These are phyloP conservation scores for Agrochola litura DNA, from an alignment of 2,888 invertebrate genomes.

Conservation along the genomic window DNA sequence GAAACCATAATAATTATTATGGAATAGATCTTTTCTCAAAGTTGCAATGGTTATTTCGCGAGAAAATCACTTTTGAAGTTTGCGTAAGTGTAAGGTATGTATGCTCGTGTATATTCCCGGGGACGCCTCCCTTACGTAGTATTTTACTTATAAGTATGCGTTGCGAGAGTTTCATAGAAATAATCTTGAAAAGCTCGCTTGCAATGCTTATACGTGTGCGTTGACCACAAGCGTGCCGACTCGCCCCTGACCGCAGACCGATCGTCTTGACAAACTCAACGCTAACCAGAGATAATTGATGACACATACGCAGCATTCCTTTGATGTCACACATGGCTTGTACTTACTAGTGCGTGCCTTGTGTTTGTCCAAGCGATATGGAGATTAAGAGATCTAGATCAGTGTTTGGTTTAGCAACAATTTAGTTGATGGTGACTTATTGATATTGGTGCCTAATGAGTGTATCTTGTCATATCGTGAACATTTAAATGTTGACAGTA, in stretches of 20 bases:
- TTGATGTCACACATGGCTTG: slow-evolving; percentile 2
- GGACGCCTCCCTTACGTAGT: background rate
- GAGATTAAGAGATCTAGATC: slow-evolving; percentile 11
- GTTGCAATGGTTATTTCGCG: background rate
- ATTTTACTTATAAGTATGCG: too few relatives aligned
- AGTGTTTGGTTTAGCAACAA: slow-evolving; percentile 12
- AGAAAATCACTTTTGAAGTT: background rate
- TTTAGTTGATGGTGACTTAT: background rate
- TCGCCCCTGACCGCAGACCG: slow-evolving; percentile 22
- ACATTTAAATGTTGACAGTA: background rate
- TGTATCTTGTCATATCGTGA: background rate
- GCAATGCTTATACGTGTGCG: background rate
- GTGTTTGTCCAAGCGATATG: slow-evolving; percentile 26
- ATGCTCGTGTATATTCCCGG: background rate
- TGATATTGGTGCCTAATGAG: background rate
- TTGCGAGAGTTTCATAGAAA: background rate
- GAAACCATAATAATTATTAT: background rate
- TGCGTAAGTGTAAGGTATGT: background rate
- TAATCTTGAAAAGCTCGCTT: background rate
- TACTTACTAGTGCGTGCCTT: slow-evolving; percentile 12
- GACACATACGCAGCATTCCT: slow-evolving; percentile 30
- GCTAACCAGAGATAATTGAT: slow-evolving; percentile 46
- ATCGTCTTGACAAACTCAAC: slow-evolving; percentile 29
- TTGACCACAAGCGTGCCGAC: slow-evolving; percentile 3
- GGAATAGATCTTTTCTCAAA: background rate